Base-by-base conservation (phyloP, 2,113 vertebrate species). In the Corvus moneduloides region DNA sequence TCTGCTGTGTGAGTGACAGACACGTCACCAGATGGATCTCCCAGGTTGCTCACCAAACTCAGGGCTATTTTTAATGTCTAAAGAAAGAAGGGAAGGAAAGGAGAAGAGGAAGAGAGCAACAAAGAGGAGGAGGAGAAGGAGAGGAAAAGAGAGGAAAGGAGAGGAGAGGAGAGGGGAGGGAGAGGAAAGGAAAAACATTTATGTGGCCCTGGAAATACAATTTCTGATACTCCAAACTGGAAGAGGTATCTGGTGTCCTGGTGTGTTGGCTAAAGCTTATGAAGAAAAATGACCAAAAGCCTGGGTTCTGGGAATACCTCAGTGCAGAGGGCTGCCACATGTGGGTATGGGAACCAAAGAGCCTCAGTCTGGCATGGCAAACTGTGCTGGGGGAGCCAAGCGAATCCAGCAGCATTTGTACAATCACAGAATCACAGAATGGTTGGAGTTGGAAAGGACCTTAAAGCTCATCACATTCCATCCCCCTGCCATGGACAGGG, bases 41-140 rank as follows among this genome's bases (percentile, higher is more conserved):
- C 99, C 59, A 99, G 98, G 90, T 96, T 98, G 97, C 99, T 99
- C 9, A 98, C 98, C 73, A 99, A 95, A 51, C 97, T 99, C 97
- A 99, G 94, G 32, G 99, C 98, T 52, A 99, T 99, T 98, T 99
- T 99, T 93, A 99, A 93, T 55, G 99, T 98, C 99, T 99, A 90
- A 62, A 73, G 93, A 48, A 41, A 84, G 93, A n/a, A 92, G 17
- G 48, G 4, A 92, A 55, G 94, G 46, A 51, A 33, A 71, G 46
- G 27, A 51, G 41, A 26, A 30, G 7, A 20, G 18, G 17, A 84
- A 14, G 16, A 37, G 24, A 10, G 16, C 4, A 26, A 6, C 44
- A 46, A n/a, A 30, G 24, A 54, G 14, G 28, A 39, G 23, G 27
- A 67, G 23, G 4, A 66, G 16, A 54, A 22, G 58, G 17, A 23